Evolutionary conservation across 2,113 vertebrate genomes (phyloP), one percentile per base, ranked within the genome.

Genomic region (Gorsachius goisagi): DNA sequence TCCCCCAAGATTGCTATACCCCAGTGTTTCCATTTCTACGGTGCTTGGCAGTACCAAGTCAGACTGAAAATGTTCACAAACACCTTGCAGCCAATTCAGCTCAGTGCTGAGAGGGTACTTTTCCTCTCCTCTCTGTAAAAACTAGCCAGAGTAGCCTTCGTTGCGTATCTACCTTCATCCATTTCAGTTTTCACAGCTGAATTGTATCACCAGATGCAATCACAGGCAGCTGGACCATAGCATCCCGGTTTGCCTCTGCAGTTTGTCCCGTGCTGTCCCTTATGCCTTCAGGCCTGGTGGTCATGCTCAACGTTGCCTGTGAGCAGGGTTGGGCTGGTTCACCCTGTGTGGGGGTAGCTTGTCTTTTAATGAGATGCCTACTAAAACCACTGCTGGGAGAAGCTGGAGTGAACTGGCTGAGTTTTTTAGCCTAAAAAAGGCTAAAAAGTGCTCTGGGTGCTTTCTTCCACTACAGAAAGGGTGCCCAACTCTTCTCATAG

Each of bases 281-380:
- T 26, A 3, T 8, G 12, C 44, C 33, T 32, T 10, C 75, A 41
- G 68, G 53, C 15, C 11, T 6, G 2, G 24, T 10, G 33, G 27
- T 49, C 1, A 0, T 15, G 33, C 5, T 45, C 39, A 20, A 0
- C 16, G 28, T 3, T 24, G 6, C 19, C 67, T 44, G 4, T 18
- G 67, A 52, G 82, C 41, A 76, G 55, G 49, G 26, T 0, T 20
- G 75, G 45, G 24, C 33, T 66, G 47, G 9, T 33, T 73, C 58
- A 60, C 15, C 20, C 26, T 24, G 7, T 0, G 4, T n/a, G 58
- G 2, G 4, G 3, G 1, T 18, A 20, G 20, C 30, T 64, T 55
- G 15, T 19, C 21, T 88, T 71, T 63, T 55, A 55, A 59, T 21
- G 14, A 60, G 15, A 56, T 35, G 8, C 20, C 23, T 35, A 10